Percentiles rank a stretch among this genome's conserved stretches.
Evolutionary conservation across 2,113 vertebrate species (phyloP).

Genomic region (Poeciliopsis retropinna): DNA sequence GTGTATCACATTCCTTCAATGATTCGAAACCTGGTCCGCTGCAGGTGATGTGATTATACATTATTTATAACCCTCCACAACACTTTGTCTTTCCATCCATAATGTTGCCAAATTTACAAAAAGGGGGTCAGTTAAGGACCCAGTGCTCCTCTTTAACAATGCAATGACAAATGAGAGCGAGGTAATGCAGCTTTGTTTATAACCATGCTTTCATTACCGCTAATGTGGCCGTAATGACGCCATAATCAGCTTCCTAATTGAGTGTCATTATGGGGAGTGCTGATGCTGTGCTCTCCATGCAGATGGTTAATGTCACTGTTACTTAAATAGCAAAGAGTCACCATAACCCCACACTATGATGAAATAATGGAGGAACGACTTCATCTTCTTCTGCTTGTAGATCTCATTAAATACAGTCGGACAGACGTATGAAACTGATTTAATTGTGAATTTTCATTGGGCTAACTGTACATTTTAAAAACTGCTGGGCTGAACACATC

Average conservation of each 20-base stretch:
- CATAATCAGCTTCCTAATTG: constrained; percentile 66
- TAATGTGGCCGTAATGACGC: constrained; percentile 64
- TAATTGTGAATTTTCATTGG: not conserved
- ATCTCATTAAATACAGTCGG: constrained; percentile 18
- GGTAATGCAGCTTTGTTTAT: constrained; percentile 58
- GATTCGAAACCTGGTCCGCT: constrained; percentile 57
- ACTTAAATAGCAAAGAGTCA: constrained; percentile 33
- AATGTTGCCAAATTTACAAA: constrained; percentile 37
- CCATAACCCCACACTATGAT: constrained; percentile 23
- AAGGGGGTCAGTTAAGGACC: constrained; percentile 42
- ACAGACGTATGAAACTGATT: not conserved
- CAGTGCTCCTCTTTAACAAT: constrained; percentile 39
- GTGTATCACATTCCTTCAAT: constrained; percentile 40
- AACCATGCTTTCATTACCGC: constrained; percentile 59
- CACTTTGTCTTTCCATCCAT: constrained; percentile 44
- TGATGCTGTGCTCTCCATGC: constrained; percentile 38
- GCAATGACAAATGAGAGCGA: constrained; percentile 57
- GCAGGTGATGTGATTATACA: constrained; percentile 54
- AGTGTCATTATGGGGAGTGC: constrained; percentile 56
- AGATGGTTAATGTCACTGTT: constrained; percentile 49
- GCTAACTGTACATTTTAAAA: not conserved
- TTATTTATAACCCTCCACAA: constrained; percentile 65
- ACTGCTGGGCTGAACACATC: not conserved
- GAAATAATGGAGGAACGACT: constrained; percentile 29
- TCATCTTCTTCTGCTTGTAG: constrained; percentile 28